Evolutionary conservation across 2,113 vertebrate genomes (phyloP), one percentile per base, ranked within the genome.

Genomic region (Chitala chitala): DNA sequence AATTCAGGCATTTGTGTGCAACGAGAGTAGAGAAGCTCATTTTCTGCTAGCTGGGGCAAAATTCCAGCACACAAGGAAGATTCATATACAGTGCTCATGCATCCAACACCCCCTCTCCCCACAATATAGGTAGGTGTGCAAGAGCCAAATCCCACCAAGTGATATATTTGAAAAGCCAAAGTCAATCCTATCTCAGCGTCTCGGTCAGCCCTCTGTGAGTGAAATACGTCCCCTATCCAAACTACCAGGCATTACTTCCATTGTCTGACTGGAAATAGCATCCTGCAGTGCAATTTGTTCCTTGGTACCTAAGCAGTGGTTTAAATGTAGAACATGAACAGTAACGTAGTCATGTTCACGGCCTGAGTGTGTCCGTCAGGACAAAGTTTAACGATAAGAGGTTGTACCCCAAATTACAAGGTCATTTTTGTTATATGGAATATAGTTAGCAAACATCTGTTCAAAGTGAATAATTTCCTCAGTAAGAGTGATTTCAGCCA

Each of bases 221-320:
- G 24, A 68, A n/a, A 26, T 24, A 33, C 58, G 58, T 26, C 64
- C 15, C 31, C 26, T 46, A 68, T 24, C 29, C 64, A 48, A 15
- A 36, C 22, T 44, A 24, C 22, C 42, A 3, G 29, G 12, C 5
- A 68, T 68, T 68, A 48, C 46, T 68, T 68, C 64, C 40, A 46
- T 46, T 29, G 40, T 68, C 46, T 46, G 29, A 68, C 24, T n/a
- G 22, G 46, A 68, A 26, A 42, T 2, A 4, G 64, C 64, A 66
- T 66, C 42, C 64, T 66, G 64, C 29, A 38, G 58, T 1, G 31
- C n/a, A 24, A 68, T 68, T 48, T 46, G 64, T 48, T 68, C 29
- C 64, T 68, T 68, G 38, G 64, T 68, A 68, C 26, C 64, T n/a
- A 17, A 22, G 26, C 42, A 68, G 46, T 46, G 46, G 24, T 12